Evolutionary conservation across 1,140 invertebrate species (phyloP).

Genomic region (Euwallacea similis): DNA sequence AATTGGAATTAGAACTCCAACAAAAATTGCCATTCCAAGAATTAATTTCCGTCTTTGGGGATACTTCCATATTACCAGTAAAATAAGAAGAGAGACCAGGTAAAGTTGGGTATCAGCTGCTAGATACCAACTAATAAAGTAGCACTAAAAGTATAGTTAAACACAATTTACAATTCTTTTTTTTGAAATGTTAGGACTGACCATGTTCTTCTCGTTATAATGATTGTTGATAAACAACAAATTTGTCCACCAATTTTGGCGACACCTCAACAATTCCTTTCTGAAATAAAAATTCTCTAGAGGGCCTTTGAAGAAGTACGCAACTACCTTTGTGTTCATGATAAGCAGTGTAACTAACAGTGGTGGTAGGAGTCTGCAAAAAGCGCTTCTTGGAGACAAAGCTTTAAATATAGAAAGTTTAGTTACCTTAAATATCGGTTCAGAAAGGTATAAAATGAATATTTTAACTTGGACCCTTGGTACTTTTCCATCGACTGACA

Average conservation of each 20-base stretch:
- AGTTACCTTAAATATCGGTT: slow-evolving; percentile 44
- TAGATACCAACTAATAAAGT: slow-evolving; percentile 41
- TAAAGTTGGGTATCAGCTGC: slow-evolving; percentile 44
- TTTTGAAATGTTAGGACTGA: slow-evolving; percentile 24
- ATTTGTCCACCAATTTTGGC: slow-evolving; percentile 42
- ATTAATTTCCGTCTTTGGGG: slow-evolving; percentile 15
- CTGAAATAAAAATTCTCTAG: slow-evolving; percentile 27
- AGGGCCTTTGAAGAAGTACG: slow-evolving; percentile 32
- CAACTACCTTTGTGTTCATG: slow-evolving; percentile 30
- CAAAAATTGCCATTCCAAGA: slow-evolving; percentile 20
- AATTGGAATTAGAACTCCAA: slow-evolving; percentile 34
- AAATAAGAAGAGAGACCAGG: slow-evolving; percentile 35
- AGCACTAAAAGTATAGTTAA: slow-evolving; percentile 39
- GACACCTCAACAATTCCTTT: slow-evolving; percentile 35
- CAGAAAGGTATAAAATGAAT: slow-evolving; percentile 32
- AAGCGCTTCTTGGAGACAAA: slow-evolving; percentile 1
- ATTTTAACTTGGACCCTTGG: slow-evolving; percentile 29
- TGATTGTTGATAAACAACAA: slow-evolving; percentile 41
- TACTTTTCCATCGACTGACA: slow-evolving; percentile 33
- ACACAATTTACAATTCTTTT: background rate
- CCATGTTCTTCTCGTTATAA: slow-evolving; percentile 37
- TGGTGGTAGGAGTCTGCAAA: slow-evolving; percentile 39
- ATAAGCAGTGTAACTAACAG: slow-evolving; percentile 31
- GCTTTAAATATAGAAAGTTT: background rate
- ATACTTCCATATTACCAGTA: slow-evolving; percentile 38